A percentile compares a stretch with the other conserved stretches of the same genome.
phyloP scores from a whole-genome alignment of 1,140 invertebrate species.

The Bilobella aurantiaca region DNA sequence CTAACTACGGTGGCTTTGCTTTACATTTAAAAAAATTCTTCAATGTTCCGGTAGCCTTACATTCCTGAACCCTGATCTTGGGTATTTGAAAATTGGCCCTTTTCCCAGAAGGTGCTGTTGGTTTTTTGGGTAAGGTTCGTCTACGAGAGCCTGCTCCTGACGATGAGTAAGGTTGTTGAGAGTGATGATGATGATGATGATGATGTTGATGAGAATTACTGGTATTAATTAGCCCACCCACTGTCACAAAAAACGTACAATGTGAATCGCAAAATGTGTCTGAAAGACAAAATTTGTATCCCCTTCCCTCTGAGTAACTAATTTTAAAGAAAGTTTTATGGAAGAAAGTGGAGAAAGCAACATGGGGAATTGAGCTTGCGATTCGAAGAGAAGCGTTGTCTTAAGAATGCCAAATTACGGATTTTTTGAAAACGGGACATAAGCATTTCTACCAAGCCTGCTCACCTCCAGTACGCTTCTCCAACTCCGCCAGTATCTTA shows the following conservation, averaged over 20 bases:
- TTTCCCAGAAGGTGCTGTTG: conserved; percentile 13
- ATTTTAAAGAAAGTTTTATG: no score
- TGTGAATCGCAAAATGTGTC: no score
- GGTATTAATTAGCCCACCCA: conserved; percentile 13
- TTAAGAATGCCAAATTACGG: neutral
- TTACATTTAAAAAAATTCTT: neutral
- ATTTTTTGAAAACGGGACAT: neutral
- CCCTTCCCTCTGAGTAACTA: no score
- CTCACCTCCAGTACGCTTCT: conserved; percentile 48
- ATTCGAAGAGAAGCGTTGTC: no score
- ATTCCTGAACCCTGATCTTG: conserved; percentile 34
- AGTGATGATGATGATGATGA: conserved; percentile 1
- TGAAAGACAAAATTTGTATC: conserved; percentile 15
- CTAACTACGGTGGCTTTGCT: no score
- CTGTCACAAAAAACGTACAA: conserved; percentile 30
- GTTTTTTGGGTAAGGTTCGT: conserved; percentile 35
- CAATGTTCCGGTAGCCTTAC: conserved; percentile 20
- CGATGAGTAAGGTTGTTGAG: neutral
- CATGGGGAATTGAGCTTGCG: no score
- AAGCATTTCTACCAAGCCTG: no score
- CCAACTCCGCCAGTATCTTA: conserved; percentile 75
- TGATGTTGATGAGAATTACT: conserved; percentile 2
- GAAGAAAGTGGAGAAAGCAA: no score
- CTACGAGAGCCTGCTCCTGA: conserved; percentile 17
- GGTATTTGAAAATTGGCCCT: conserved; percentile 31